Percentiles rank a stretch among this genome's conserved stretches.
Conservation (phyloP, 2,113 vertebrate genomes). For the Ptilorrhoa leucosticta region DNA sequence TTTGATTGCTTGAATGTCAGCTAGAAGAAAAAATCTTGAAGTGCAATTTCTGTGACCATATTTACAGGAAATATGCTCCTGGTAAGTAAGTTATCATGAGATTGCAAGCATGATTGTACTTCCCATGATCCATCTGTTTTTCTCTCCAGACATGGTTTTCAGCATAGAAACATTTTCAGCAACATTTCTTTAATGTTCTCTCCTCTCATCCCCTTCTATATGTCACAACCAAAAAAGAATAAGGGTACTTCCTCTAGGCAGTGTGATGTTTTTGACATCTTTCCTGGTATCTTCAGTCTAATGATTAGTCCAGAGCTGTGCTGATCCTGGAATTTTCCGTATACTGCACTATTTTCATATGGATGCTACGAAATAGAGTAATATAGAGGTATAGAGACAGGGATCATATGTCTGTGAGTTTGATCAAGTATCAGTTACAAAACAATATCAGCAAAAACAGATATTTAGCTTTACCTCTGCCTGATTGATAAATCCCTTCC, state of each 20-base stretch:
- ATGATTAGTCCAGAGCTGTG: not conserved
- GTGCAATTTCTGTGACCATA: not conserved
- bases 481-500: not conserved
- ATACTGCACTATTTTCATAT: not conserved
- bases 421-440: not conserved
- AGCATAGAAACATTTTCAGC: not conserved
- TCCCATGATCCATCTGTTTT: not conserved
- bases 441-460: not conserved
- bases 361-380: not conserved
- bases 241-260: not conserved
- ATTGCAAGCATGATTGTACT: not conserved
- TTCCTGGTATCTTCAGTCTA: not conserved
- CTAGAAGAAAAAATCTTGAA: not conserved
- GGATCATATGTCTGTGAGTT: not conserved
- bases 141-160: not conserved
- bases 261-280: not conserved
- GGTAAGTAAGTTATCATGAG: not conserved
- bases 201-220: not conserved
- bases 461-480: not conserved
- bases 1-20: not conserved
- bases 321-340: not conserved
- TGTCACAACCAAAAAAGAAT: not conserved
- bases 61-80: not conserved
- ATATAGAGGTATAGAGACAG: rapidly evolving
- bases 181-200: not conserved